Percentiles rank a stretch among this genome's conserved stretches.
Conservation (phyloP, 2,888 invertebrate genomes). For the Macrophya alboannulata region DNA sequence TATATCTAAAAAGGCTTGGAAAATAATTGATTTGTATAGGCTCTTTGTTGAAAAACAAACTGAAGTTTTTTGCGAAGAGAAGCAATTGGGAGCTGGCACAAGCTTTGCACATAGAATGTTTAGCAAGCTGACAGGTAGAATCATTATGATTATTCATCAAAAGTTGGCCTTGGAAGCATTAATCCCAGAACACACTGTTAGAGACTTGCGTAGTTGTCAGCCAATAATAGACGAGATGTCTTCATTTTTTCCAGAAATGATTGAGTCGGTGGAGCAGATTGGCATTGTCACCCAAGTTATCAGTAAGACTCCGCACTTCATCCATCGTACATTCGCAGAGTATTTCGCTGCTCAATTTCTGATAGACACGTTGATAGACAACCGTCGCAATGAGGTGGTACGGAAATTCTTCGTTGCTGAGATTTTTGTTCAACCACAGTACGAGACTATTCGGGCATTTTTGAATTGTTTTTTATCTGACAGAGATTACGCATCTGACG, state of each 20-base stretch:
- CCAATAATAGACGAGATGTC: no score
- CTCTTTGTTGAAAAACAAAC: neutral
- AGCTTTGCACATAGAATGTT: no score
- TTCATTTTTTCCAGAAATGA: no score
- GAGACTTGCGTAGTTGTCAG: neutral
- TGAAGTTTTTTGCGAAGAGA: no score
- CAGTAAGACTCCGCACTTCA: neutral
- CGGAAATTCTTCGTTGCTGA: neutral
- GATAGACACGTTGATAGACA: neutral
- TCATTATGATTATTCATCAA: no score
- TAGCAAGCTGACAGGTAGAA: neutral
- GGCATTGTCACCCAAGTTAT: neutral
- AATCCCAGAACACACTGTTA: neutral
- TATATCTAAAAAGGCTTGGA: neutral
- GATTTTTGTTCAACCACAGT: neutral
- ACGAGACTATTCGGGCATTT: neutral
- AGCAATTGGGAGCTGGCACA: no score
- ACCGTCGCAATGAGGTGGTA: neutral
- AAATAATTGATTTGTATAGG: neutral
- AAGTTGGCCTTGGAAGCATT: neutral
- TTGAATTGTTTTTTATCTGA: neutral
- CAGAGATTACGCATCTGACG: neutral
- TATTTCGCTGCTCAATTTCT: neutral
- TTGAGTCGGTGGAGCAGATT: no score
- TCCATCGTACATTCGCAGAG: constrained; percentile 14